These are phyloP conservation scores for Himantopus leucocephalus DNA, from an alignment of 2,113 vertebrate genomes.

Conservation along the genomic window DNA sequence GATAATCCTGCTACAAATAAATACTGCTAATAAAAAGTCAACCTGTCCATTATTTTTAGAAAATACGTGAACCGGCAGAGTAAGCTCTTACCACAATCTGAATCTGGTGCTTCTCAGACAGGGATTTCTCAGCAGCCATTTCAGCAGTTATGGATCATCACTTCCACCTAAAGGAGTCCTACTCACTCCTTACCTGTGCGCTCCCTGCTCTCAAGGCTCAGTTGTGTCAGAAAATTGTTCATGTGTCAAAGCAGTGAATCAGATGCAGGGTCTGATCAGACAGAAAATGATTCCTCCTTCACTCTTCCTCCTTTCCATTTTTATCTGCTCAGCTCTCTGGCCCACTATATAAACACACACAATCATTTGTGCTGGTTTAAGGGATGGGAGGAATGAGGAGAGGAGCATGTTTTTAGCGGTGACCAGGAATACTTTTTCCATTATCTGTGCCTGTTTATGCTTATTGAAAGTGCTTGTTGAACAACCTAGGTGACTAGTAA, in stretches of 20 bases:
- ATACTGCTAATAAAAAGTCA: not conserved
- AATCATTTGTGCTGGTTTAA: not conserved
- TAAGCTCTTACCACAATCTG: not conserved
- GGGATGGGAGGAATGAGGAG: not conserved
- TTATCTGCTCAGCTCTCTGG: not conserved
- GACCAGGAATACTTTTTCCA: not conserved
- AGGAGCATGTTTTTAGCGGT: not conserved
- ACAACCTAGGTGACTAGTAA: not conserved
- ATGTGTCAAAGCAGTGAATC: not conserved
- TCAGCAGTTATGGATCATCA: not conserved
- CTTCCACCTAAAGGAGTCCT: not conserved
- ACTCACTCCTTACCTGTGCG: not conserved
- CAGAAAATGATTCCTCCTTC: not conserved
- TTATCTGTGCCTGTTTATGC: not conserved
- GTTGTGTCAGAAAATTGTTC: not conserved
- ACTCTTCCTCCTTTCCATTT: not conserved
- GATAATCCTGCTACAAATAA: not conserved
- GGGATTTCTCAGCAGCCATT: not conserved
- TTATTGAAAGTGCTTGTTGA: not conserved
- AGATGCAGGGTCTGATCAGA: not conserved
- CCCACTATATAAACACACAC: not conserved
- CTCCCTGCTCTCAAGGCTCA: not conserved
- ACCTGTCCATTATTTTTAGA: not conserved
- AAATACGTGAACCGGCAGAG: not conserved
- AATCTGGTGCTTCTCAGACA: not conserved